These are phyloP conservation scores for Eristalis tenax DNA, from an alignment of 2,888 invertebrate species.

Conservation along the genomic window DNA sequence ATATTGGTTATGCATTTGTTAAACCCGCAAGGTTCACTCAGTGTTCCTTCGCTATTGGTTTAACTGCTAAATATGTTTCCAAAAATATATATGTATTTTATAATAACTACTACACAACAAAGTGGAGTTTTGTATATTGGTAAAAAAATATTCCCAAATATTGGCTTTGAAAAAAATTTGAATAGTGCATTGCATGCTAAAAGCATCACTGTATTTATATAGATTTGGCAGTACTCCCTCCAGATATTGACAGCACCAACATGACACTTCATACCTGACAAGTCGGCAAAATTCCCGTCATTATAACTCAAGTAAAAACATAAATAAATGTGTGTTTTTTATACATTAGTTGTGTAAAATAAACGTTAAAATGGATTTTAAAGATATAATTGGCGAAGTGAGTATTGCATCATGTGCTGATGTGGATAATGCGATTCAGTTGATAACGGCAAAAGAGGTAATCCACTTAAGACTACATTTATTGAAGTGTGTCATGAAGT, in stretches of 20 bases:
- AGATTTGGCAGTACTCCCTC: background rate
- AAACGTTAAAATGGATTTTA: slow-evolving; percentile 69
- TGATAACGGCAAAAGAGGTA: slow-evolving; percentile 77
- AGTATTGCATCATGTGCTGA: slow-evolving; percentile 83
- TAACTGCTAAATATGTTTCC: too few species aligned
- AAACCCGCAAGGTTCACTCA: too few species aligned
- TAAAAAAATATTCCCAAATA: too few species aligned
- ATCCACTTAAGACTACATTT: background rate
- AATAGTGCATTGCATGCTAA: too few species aligned
- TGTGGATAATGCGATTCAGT: slow-evolving; percentile 78
- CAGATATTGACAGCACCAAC: slow-evolving; percentile 25
- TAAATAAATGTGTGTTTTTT: slow-evolving; percentile 52
- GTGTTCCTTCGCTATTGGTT: too few species aligned
- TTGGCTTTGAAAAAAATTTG: too few species aligned
- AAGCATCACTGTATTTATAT: background rate
- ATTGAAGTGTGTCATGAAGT: slow-evolving; percentile 17
- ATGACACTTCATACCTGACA: slow-evolving; percentile 54
- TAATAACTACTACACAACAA: too few species aligned
- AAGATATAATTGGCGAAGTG: slow-evolving; percentile 73
- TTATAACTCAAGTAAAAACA: slow-evolving; percentile 12
- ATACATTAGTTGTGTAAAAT: slow-evolving; percentile 1
- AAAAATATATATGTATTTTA: too few species aligned
- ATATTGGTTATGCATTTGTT: too few species aligned
- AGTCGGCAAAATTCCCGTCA: slow-evolving; percentile 57
- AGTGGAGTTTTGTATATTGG: too few species aligned